Base-by-base conservation (phyloP, 2,888 invertebrate genomes). In the Meiosimyza platycephala region DNA sequence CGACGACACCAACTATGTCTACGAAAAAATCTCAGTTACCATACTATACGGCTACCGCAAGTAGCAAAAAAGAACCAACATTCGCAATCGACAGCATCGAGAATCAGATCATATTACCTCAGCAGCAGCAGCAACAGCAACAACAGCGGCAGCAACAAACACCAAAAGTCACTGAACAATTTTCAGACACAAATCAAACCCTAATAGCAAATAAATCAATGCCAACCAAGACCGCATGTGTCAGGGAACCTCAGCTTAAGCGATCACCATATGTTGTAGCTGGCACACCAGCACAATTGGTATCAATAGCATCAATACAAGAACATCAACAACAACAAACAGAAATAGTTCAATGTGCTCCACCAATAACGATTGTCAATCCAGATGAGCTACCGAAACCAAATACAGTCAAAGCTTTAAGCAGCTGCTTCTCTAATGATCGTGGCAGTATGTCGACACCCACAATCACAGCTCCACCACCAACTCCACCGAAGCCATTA, bases 331-430 rank as follows among this genome's bases (percentile, higher is more conserved):
- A 76, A 50, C 68, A 74, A 7, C 72, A 75, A 70, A 54, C 79
- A 11, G 83, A 84, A 72, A 78, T 84, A 68, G 79, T 84, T 13
- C 77, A 81, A 71, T 84, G 84, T 75, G 83, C 83, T 54, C 83
- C 84, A 51, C 83, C 83, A 47, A 78, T 82, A 60, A 83, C 84
- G 18, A 79, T 84, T 54, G 78, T 84, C 6, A 79, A 81, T 74
- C 80, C 83, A 60, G 83, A 84, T 64, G 84, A 84, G 78, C 78
- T 84, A 72, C 84, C 84, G 71, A 84, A 84, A 70, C 83, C 84
- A 12, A 84, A 84, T 75, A 84, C 84, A 7, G 84, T 84, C 7
- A 84, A 84, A 76, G 76, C 80, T 12, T 76, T 84, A 72, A 82
- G 83, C 54, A 82, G 77, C 51, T 84, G 84, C 75, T 84, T 84